Base-by-base conservation (phyloP, 2,797 vertebrate species). In the Basileuterus tristriatus region DNA sequence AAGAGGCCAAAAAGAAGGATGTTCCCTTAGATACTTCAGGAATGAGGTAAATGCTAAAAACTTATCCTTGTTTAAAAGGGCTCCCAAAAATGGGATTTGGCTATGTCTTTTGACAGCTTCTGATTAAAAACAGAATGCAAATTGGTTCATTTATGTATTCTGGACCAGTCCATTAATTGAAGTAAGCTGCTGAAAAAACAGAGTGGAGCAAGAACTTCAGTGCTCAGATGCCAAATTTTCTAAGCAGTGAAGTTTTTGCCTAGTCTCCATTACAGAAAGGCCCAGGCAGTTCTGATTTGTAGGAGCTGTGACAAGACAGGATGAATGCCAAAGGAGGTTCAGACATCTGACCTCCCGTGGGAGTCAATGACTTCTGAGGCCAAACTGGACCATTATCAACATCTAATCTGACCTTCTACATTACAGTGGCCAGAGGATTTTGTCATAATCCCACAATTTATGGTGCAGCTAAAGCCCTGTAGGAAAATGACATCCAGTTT, bases 401-500 rank as follows among this genome's bases (percentile, higher is more conserved):
- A 93, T 75, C 59, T 72, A 32, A 53, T 88, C 63, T 84, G 83
- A 93, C 59, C 59, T 83, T 60, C 69, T 44, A 7, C 29, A 9
- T 78, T 83, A 65, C 47, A 76, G n/a, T 8, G 15, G 65, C 39
- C n/a, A 82, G 62, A 75, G 80, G 59, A 91, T 90, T 91, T 94
- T 85, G 87, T 63, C 55, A 65, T 81, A 96, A 88, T 81, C 70
- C 47, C 80, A 79, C 56, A 91, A 44, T 68, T 91, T 88, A 83
- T 29, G 52, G 55, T 89, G 87, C 83, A 91, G 72, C 36, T 92
- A 83, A 89, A 94, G 26, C 76, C 39, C 72, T 17, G 49, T 11
- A 81, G 55, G 53, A 71, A 77, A 74, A 69, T 58, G 53, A 69
- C 72, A 92, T 68, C 53, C 83, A 75, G 59, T 75, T 88, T 86